Evolutionary conservation across 1,140 invertebrate species (phyloP), one percentile per base, ranked within the genome.

Genomic region (Anastatus disparis): DNA sequence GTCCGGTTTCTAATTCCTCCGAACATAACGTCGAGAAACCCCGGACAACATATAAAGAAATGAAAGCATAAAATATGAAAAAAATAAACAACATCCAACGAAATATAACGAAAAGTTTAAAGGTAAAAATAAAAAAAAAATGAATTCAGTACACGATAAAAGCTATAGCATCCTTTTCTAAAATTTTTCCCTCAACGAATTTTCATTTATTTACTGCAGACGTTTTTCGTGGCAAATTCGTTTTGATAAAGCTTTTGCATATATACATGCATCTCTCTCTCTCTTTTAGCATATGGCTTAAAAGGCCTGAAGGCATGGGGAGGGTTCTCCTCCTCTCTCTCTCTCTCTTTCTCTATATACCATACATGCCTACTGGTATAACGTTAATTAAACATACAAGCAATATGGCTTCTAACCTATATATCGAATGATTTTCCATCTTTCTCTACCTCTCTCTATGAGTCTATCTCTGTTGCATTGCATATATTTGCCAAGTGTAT

Each of bases 401-500:
- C 40, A 24, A n/a, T n/a, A 50, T 15, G 17, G 68, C 26, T 55
- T 70, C 50, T n/a, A 55, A 63, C 68, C 48, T 64, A 70, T 61
- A 70, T 64, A 70, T 63, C 59, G 50, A 63, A 70, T 70, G 27
- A 52, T 22, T 46, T 15, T 17, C 29, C 7, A n/a, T n/a, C n/a
- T n/a, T n/a, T n/a, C n/a, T n/a, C n/a, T n/a, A n/a, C n/a, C n/a
- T n/a, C n/a, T n/a, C n/a, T n/a, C n/a, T n/a, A n/a, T n/a, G n/a
- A n/a, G n/a, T n/a, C n/a, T n/a, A n/a, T n/a, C n/a, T n/a, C n/a
- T n/a, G n/a, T n/a, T n/a, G 62, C 59, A 72, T 75, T 77, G 76
- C 62, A n/a, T 71, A 77, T 80, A 76, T 79, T 75, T 77, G 74
- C 64, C n/a, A 48, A 76, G 63, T 66, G 67, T 76, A 56, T 78